phyloP scores from a whole-genome alignment of 2,888 invertebrate genomes.

The Acleris cristana region DNA sequence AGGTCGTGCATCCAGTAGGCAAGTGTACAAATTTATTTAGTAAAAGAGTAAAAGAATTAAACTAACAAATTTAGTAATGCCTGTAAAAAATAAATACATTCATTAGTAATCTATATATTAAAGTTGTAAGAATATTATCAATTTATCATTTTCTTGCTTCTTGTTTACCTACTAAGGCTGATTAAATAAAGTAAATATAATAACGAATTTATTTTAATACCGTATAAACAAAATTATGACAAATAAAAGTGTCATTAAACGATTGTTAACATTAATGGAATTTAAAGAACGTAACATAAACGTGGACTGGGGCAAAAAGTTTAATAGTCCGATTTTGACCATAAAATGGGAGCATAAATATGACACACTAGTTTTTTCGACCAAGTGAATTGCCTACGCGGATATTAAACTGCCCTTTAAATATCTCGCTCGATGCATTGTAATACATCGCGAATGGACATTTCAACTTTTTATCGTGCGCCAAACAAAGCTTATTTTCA shows the following conservation, averaged over 20 bases:
- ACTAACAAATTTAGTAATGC: too few species aligned
- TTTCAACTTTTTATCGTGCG: conserved; percentile 72
- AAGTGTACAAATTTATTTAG: too few species aligned
- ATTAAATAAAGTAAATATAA: too few species aligned
- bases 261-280: conserved; percentile 28
- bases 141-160: too few species aligned
- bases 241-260: conserved; percentile 13
- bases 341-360: conserved; percentile 59
- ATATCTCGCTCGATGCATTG: conserved; percentile 65
- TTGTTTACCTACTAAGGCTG: too few species aligned
- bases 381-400: conserved; percentile 54
- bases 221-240: conserved; percentile 7
- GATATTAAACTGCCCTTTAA: conserved; percentile 67
- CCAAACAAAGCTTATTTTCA: conserved; percentile 74
- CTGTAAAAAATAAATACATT: too few species aligned
- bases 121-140: too few species aligned
- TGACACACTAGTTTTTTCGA: conserved; percentile 63
- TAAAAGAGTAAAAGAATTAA: too few species aligned
- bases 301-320: conserved; percentile 31
- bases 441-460: conserved; percentile 63
- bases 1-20: too few species aligned
- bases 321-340: conserved; percentile 48
- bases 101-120: too few species aligned
- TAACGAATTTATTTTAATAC: background rate
- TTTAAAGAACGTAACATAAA: conserved; percentile 15